Base-by-base conservation (phyloP, 1,140 invertebrate species). In the Dufourea novaeangliae region DNA sequence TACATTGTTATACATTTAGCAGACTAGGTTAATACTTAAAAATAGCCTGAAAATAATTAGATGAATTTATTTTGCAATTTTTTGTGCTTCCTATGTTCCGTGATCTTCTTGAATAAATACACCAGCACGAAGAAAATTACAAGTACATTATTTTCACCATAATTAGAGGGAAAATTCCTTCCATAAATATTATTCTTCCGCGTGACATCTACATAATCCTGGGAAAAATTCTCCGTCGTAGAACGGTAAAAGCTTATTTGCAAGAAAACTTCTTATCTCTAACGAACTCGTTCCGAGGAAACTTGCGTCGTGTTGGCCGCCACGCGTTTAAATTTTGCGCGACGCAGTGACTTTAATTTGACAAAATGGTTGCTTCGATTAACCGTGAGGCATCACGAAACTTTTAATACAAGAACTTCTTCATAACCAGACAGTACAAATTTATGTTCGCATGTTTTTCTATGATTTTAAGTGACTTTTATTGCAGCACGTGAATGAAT, bases 221-320 rank as follows among this genome's bases (percentile, higher is more conserved):
- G 46, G 76, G 83, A 83, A 87, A 78, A 78, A 85, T 80, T 75
- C 68, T 39, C 78, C 72, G 37, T 52, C 41, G 73, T 14, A 25
- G 61, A 78, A 81, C 75, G 74, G 80, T 52, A 50, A 81, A 82
- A 82, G 82, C 69, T 75, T 74, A 57, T 81, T 73, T 69, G 76
- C 41, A 83, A 83, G 62, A 25, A 56, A 85, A 77, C 74, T 78
- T 70, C 76, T 66, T 82, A 85, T 83, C 81, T 83, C 77, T 81
- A 83, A 86, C 74, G 78, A 86, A 78, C 83, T 86, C 61, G 29
- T 66, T 54, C 79, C 56, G 44, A 50, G 69, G 46, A 83, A 85
- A 77, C 67, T 71, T 85, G 74, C 74, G 39, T 29, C 67, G 59
- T 41, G 27, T 44, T 50, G 32, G 52, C 56, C 29, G 32, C 61